Base-by-base conservation (phyloP, 2,113 vertebrate genomes). In the Myodes glareolus region DNA sequence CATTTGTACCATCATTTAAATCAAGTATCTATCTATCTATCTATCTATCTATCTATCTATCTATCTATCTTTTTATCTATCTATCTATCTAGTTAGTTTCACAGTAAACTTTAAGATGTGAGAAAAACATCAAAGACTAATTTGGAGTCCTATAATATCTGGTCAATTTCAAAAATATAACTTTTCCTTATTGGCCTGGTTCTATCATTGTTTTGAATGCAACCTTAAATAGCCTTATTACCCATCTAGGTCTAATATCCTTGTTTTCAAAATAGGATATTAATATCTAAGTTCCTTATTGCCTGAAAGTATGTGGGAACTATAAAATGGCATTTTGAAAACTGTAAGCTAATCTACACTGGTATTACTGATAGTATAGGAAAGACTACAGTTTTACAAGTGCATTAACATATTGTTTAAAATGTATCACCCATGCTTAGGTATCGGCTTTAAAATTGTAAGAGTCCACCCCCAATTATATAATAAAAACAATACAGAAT, bases 241-340 rank as follows among this genome's bases (percentile, higher is more conserved):
- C 63, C 76, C 88, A 52, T 85, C 12, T 94, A 95, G 78, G 70
- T 31, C 42, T 92, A 17, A 91, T 58, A 88, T 87, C 13, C 50
- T 96, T 29, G 89, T 25, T 70, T 65, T 96, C 78, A 94, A 92
- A 92, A 78, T 75, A 29, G 29, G 33, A 81, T 94, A 76, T 85
- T 80, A 94, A 63, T 73, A 92, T 36, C 21, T 82, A 39, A 36
- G 81, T 4, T 75, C 19, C 63, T 78, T 50, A 78, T 52, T 82
- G 81, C 80, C 50, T 61, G 10, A 92, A 5, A 90, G 39, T 58
- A 50, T 33, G 29, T 58, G 4, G 70, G 67, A 94, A 92, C 58
- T 19, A 77, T 72, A 36, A 91, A 85, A n/a, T n/a, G 5, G 80
- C 42, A 13, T 70, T 92, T 82, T 76, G 29, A 90, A 90, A 96